phyloP scores from a whole-genome alignment of 2,113 vertebrate genomes.

The Channa maculata region DNA sequence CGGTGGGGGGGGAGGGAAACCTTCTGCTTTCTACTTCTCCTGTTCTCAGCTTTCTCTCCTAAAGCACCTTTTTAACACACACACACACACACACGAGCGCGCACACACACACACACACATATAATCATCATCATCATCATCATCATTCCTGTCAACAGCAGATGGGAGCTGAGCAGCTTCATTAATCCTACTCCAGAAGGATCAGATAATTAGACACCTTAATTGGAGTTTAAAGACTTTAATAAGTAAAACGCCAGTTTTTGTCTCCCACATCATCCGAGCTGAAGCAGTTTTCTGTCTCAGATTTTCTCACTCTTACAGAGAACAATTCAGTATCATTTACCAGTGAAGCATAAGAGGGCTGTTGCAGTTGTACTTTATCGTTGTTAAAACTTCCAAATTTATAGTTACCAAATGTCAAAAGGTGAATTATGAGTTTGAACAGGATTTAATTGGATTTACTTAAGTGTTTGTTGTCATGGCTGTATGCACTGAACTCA shows the following conservation, averaged over 20 bases:
- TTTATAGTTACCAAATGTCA: not conserved
- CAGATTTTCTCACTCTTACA: not conserved
- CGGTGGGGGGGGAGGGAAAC: not conserved
- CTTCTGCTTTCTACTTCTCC: slow-evolving; percentile 2
- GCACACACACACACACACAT: slow-evolving; percentile 3
- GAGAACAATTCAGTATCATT: slow-evolving; percentile 6
- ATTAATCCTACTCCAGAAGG: slow-evolving; percentile 65
- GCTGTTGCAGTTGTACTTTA: slow-evolving; percentile 6
- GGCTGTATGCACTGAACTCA: not conserved
- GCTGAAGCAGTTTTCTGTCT: slow-evolving; percentile 5
- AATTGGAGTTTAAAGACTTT: slow-evolving; percentile 72
- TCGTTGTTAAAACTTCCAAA: not conserved
- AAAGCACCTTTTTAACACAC: slow-evolving; percentile 5
- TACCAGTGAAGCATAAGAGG: not conserved
- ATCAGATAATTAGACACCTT: slow-evolving; percentile 69
- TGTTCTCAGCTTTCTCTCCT: slow-evolving; percentile 13
- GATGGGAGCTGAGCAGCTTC: slow-evolving; percentile 65
- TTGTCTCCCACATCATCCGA: slow-evolving; percentile 1
- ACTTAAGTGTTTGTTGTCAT: not conserved
- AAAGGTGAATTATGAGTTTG: slow-evolving; percentile 1
- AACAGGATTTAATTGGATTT: slow-evolving; percentile 29
- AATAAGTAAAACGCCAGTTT: slow-evolving; percentile 55
- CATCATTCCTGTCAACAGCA: slow-evolving; percentile 56
- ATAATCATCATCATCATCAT: too few relatives aligned
- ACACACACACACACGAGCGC: not conserved